Base-by-base conservation (phyloP, 2,113 vertebrate genomes). In the Gorsachius goisagi region DNA sequence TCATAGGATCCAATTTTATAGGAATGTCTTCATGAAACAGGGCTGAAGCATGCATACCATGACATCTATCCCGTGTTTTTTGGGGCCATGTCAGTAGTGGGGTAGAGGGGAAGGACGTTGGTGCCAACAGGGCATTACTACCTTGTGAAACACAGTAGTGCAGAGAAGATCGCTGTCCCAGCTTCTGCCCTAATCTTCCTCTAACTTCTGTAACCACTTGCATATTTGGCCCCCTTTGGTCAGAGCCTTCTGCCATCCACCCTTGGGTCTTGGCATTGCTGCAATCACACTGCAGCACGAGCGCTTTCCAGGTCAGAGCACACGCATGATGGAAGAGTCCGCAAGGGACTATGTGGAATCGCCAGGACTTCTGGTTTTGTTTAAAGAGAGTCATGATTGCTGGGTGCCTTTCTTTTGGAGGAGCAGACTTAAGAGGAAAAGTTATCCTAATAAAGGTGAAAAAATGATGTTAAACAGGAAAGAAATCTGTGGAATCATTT, bases 301-400 rank as follows among this genome's bases (percentile, higher is more conserved):
- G 41, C 37, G 5, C 28, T 47, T 90, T 21, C 27, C 53, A 60
- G 62, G 5, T 53, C 33, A 15, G 47, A 60, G 53, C 77, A 20
- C 15, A 17, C 13, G 24, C 47, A 41, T 60, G 30, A 20, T 5
- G 33, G 9, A 5, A 45, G 35, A 26, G 32, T 20, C 84, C 4
- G 1, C 35, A 58, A 28, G 41, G 55, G 8, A 62, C 58, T 53
- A 2, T 4, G 13, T 39, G 47, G 59, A 41, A 66, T 49, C n/a
- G 44, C 30, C 0, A 0, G 13, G 23, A 81, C 68, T 44, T 66
- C 39, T 67, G 0, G 7, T 33, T 73, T 76, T 60, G 12, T 30
- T 62, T 45, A n/a, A 39, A 44, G 13, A 39, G 33, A 37, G 33
- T 13, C 3, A 0, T 58, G 33, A 17, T 12, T 81, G 33, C 3